phyloP scores from a whole-genome alignment of 2,113 vertebrate species.

The Thalassarche chlororhynchos region DNA sequence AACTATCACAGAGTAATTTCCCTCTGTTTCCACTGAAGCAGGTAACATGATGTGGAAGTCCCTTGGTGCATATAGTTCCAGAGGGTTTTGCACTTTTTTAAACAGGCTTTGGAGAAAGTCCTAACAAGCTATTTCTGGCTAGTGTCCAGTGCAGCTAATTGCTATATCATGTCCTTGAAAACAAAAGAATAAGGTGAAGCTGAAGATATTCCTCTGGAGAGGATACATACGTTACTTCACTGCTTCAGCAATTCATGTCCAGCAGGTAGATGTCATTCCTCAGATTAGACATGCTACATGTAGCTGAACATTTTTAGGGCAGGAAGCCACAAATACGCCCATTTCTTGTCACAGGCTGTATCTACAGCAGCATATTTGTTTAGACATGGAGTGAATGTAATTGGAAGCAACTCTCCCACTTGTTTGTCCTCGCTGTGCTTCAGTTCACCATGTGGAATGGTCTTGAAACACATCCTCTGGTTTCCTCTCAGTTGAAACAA shows the following conservation, averaged over 20 bases:
- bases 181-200: not conserved
- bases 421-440: not conserved
- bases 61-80: not conserved
- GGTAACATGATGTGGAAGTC: not conserved
- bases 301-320: not conserved
- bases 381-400: not conserved
- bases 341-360: not conserved
- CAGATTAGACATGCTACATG: not conserved
- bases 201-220: not conserved
- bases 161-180: not conserved
- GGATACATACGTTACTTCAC: not conserved
- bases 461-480: not conserved
- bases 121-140: not conserved
- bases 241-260: not conserved
- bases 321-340: not conserved
- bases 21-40: not conserved
- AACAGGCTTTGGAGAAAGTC: not conserved
- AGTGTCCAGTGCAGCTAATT: not conserved
- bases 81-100: not conserved
- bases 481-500: not conserved
- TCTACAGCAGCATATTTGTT: not conserved
- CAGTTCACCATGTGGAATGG: not conserved
- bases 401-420: not conserved
- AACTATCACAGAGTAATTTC: not conserved
- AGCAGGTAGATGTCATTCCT: not conserved